These are phyloP conservation scores for Crocuta crocuta DNA, from an alignment of 2,113 vertebrate genomes.

Conservation along the genomic window DNA sequence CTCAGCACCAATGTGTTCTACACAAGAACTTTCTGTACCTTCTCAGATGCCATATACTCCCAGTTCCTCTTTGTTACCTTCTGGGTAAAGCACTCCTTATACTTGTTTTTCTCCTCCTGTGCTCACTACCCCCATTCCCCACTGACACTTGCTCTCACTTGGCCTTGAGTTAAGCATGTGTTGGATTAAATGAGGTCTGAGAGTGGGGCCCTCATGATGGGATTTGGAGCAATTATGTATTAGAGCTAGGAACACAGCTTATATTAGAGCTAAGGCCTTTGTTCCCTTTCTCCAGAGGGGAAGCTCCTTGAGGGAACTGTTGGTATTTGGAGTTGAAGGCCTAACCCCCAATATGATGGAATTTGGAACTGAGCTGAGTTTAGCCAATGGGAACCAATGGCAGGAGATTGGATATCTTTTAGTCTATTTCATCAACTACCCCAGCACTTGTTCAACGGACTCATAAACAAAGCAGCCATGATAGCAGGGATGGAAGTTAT, in stretches of 20 bases:
- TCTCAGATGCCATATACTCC: neutral
- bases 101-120: neutral
- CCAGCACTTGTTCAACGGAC: neutral
- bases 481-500: neutral
- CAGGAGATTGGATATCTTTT: neutral
- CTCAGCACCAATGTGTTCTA: neutral
- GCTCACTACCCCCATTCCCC: neutral
- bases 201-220: too few relatives aligned
- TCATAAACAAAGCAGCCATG: neutral
- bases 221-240: neutral
- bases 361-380: neutral
- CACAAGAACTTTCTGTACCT: neutral
- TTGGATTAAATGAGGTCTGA: too few relatives aligned
- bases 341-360: too few relatives aligned
- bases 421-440: neutral
- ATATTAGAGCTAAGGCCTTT: neutral
- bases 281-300: neutral
- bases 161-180: neutral
- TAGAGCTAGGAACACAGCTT: neutral
- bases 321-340: too few relatives aligned
- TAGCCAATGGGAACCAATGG: neutral
- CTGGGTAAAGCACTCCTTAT: neutral
- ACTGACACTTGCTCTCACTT: neutral
- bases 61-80: neutral
- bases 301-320: neutral